Evolutionary conservation across 2,888 invertebrate species (phyloP).

Genomic region (Hemaris fuciformis): DNA sequence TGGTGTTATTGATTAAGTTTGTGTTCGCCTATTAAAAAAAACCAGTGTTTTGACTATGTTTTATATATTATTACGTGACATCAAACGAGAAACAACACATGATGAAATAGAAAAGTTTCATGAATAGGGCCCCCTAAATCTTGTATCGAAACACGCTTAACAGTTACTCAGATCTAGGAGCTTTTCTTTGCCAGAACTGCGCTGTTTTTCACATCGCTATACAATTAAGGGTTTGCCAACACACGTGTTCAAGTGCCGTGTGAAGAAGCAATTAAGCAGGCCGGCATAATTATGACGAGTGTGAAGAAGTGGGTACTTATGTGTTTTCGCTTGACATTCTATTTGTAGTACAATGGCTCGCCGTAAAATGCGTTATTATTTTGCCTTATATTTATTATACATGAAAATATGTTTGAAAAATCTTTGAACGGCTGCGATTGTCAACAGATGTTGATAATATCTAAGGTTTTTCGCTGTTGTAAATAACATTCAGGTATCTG

Average conservation of each 20-base stretch:
- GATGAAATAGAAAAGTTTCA: too few relatives aligned
- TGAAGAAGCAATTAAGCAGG: not conserved
- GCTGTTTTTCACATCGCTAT: not conserved
- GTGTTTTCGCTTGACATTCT: not conserved
- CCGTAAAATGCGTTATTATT: too few relatives aligned
- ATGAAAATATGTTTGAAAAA: not conserved
- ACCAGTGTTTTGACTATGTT: too few relatives aligned
- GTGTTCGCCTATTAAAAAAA: too few relatives aligned
- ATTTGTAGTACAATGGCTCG: not conserved
- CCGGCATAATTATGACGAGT: not conserved
- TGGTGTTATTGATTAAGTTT: too few relatives aligned
- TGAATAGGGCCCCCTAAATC: too few relatives aligned
- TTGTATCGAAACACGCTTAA: too few relatives aligned
- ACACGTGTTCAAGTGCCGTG: not conserved
- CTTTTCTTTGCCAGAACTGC: not conserved
- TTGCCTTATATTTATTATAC: not conserved
- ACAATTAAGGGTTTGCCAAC: not conserved
- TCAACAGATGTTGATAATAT: not conserved
- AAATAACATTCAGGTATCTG: constrained; percentile 10
- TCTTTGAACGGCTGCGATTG: not conserved
- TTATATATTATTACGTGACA: too few relatives aligned
- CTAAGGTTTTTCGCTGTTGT: not conserved
- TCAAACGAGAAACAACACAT: too few relatives aligned
- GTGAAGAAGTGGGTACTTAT: not conserved
- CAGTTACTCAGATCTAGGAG: too few relatives aligned